These are phyloP conservation scores for Sardinella longiceps DNA, from an alignment of 2,797 vertebrate genomes.

Conservation along the genomic window DNA sequence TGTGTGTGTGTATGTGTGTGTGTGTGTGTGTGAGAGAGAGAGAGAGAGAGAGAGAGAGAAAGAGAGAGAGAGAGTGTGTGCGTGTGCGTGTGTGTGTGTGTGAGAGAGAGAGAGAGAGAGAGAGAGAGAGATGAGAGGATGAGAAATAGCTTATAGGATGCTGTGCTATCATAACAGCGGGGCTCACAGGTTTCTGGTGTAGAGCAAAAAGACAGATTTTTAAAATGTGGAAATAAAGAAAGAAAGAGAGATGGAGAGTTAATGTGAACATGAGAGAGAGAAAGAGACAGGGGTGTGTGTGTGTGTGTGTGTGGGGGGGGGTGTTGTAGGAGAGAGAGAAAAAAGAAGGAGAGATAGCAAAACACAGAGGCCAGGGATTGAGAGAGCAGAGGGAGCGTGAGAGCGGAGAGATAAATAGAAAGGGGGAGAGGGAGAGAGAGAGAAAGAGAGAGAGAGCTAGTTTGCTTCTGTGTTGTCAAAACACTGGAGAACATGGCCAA, in stretches of 20 bases:
- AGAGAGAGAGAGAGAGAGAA: not conserved
- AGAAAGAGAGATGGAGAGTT: not conserved
- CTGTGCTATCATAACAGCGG: not conserved
- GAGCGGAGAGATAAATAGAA: not conserved
- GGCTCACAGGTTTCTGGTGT: not conserved
- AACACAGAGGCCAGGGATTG: conserved; percentile 13
- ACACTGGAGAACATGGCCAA: not conserved
- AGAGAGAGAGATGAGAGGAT: not conserved
- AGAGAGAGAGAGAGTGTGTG: conserved; percentile 3
- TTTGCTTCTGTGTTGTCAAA: conserved; percentile 24
- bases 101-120: not conserved
- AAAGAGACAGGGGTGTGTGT: not conserved
- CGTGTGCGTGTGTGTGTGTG: no score
- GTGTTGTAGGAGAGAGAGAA: not conserved
- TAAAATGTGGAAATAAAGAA: not conserved
- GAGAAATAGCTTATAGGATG: not conserved
- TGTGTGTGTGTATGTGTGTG: no score
- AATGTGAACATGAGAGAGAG: not conserved
- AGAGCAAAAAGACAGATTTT: not conserved
- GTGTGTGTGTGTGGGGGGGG: not conserved
- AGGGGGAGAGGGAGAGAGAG: not conserved
- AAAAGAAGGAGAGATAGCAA: conserved; percentile 16
- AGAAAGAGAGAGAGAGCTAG: not conserved
- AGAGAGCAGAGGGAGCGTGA: conserved; percentile 9
- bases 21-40: no score